Base-by-base conservation (phyloP, 2,113 vertebrate species). In the Artemisiospiza belli region DNA sequence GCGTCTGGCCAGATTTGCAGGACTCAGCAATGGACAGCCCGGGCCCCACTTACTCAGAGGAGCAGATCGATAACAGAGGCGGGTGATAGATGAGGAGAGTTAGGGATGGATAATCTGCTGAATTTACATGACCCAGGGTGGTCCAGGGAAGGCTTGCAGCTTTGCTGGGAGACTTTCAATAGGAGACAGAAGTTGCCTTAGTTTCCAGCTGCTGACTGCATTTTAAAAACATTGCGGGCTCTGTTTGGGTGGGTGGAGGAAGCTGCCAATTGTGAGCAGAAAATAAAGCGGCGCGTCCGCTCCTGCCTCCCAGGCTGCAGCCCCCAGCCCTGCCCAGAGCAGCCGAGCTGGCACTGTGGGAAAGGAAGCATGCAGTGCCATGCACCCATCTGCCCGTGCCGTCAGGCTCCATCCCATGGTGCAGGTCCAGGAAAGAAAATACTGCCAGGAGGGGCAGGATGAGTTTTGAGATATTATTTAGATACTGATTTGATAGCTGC, bases 1-100 rank as follows among this genome's bases (percentile, higher is more conserved):
- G 82, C 52, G 79, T 96, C 96, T 95, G 94, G 78, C 88, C 90
- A 94, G 87, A 97, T 97, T 95, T 96, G 94, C 95, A 96, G 89
- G 90, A 74, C 95, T 96, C 95, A 96, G 97, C 93, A 96, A 59
- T 14, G 77, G 93, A 82, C 94, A 87, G 93, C 96, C 98, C 96
- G 82, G 98, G 88, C 94, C 95, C 88, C 68, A 28, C 80, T 91
- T 54, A 47, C 93, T 87, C 89, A 17, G 97, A 98, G 98, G 98
- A 98, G 91, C 95, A 98, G 98, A 99, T 99, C 98, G 98, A 99
- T 99, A 98, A 96, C 97, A 96, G 96, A 92, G 95, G 96, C 77
- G 73, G 76, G 97, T 98, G 98, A 99, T 98, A 98, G 98, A 99
- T 99, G 98, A 98, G 98, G 97, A 95, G 95, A 96, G 97, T 97